A percentile compares a stretch with the other conserved stretches of the same genome.
Evolutionary conservation across 2,888 invertebrate species (phyloP).

Genomic region (Chrysolina haemoptera): DNA sequence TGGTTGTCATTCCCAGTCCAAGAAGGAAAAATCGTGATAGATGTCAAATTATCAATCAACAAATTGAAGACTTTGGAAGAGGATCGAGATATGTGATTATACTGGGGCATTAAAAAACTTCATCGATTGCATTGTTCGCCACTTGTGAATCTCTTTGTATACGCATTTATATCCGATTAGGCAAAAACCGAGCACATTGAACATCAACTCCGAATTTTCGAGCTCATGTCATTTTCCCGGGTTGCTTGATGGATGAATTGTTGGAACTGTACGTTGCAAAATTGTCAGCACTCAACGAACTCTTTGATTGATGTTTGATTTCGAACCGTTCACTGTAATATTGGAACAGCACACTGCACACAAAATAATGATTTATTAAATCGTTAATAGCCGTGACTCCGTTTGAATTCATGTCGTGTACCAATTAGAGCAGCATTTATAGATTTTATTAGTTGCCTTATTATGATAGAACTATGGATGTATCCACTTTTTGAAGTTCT

Average conservation of each 20-base stretch:
- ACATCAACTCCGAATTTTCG: not conserved
- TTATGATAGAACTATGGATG: not conserved
- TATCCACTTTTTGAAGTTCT: too few relatives aligned
- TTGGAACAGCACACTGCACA: not conserved
- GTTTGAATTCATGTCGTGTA: not conserved
- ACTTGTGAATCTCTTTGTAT: not conserved
- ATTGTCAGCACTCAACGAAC: conserved; percentile 6
- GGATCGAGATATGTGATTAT: too few relatives aligned
- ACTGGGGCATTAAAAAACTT: too few relatives aligned
- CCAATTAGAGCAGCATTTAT: not conserved
- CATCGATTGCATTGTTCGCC: not conserved
- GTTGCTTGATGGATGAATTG: not conserved
- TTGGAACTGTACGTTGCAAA: not conserved
- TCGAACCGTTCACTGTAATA: not conserved
- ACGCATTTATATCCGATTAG: not conserved
- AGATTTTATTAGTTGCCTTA: not conserved
- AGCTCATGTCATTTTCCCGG: not conserved
- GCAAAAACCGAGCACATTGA: not conserved
- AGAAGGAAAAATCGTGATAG: too few relatives aligned
- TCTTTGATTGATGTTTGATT: conserved; percentile 19
- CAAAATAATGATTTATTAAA: conserved; percentile 19
- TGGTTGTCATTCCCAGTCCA: too few relatives aligned
- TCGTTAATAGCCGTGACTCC: not conserved
- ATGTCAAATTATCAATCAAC: not conserved
- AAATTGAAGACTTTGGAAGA: not conserved